Base-by-base conservation (phyloP, 1,140 invertebrate genomes). In the Saccostrea cuccullata region DNA sequence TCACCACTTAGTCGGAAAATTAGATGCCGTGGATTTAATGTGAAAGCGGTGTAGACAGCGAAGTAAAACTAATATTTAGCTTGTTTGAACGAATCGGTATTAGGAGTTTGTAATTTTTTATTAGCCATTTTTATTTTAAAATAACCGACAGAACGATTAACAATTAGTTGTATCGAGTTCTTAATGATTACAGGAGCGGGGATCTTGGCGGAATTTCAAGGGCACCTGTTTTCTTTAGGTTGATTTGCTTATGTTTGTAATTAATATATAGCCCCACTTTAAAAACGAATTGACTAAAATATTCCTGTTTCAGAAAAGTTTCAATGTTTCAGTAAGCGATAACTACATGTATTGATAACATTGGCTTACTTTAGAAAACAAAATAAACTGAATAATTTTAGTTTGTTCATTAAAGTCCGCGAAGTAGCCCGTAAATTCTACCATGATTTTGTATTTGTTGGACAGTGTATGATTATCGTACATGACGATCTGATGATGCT, bases 91-190 rank as follows among this genome's bases (percentile, higher is more conserved):
- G 58, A 20, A 64, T n/a, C 17, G 58, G 17, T 6, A 64, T 64
- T 64, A 64, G 13, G 58, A 64, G 58, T 64, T 17, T 64, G 58
- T 64, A 64, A 64, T 64, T 64, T n/a, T 20, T 64, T 64, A 64
- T 64, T 64, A n/a, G 58, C 58, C n/a, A 64, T 64, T 64, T 64
- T 64, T 64, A 64, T 64, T 64, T 64, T n/a, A 64, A 20, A 64
- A 64, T 64, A 64, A 64, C n/a, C n/a, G 58, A 17, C 15, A 64
- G n/a, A n/a, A 6, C 15, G 58, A 20, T 64, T n/a, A 20, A 6
- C 58, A 64, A 64, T 64, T 64, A 64, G 58, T 64, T 17, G n/a
- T 64, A 17, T 64, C 13, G 17, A 17, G 58, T 64, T 64, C 58
- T 5, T 64, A 64, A 64, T 20, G 47, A 47, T 47, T 47, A 47